Base-by-base conservation (phyloP, 2,113 vertebrate genomes). In the Atlantisia rogersi region DNA sequence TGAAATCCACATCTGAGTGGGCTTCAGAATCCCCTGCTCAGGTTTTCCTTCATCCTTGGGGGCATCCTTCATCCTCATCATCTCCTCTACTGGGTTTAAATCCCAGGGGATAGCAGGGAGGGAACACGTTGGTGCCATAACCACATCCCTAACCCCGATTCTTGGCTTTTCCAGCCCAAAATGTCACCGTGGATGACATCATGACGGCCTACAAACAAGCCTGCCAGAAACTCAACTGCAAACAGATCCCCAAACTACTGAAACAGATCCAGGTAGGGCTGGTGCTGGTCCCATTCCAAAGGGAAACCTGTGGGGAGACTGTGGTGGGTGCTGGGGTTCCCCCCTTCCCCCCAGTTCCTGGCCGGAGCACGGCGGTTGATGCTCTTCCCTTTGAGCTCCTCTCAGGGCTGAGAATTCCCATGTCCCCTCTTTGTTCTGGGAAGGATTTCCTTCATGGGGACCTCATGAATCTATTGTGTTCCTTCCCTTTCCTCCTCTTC, bases 201-300 rank as follows among this genome's bases (percentile, higher is more conserved):
- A 32, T 99, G 59, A 88, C 97, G 0, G 98, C 99, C 79, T 99
- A 99, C 97, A 98, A 98, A 90, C 98, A 99, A 79, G 98, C 99
- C 94, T 99, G 99, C 97, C 99, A 99, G 98, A 99, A 99, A 82
- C 98, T 99, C 77, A 99, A 98, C 98, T 99, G 99, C 98, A 99
- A 99, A 75, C 99, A 99, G 93, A 99, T 99, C n/a, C 97, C 98
- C 82, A 99, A 99, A 97, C 98, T 99, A 64, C 98, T 99, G 79
- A 98, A 98, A 95, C 99, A 99, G 97, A 98, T 99, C 50, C 99
- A 99, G 99, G 99, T 99, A 97, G 0, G 94, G 96, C 60, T 12
- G 42, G 22, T 7, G 35, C 52, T 9, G 52, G 26, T 22, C 10
- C 48, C 22, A 15, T 22, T 44, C 42, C 42, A 3, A 39, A 42